A percentile compares a stretch with the other conserved stretches of the same genome.
Evolutionary conservation across 2,113 vertebrate genomes (phyloP).

Genomic region (Ictalurus punctatus): DNA sequence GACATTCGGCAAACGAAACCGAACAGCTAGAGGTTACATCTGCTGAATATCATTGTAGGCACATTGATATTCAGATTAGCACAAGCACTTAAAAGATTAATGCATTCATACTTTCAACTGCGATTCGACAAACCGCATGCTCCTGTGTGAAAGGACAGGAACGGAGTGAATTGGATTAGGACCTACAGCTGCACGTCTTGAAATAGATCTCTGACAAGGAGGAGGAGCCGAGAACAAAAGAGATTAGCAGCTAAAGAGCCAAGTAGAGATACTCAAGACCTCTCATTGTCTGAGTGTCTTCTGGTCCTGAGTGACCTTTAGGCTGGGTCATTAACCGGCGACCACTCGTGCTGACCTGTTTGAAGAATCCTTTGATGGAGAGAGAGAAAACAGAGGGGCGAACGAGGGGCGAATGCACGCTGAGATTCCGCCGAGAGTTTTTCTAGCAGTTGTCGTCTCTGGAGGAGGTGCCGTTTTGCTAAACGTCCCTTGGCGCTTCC

Average conservation of each 20-base stretch:
- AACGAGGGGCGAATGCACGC: neutral
- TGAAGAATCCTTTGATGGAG: neutral
- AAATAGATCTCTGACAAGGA: slow-evolving; percentile 30
- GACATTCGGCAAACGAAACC: neutral
- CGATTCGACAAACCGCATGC: slow-evolving; percentile 19
- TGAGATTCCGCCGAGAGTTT: neutral
- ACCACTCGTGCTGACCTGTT: slow-evolving; percentile 18
- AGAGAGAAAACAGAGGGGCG: neutral
- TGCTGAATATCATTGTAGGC: neutral
- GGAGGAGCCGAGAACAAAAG: slow-evolving; percentile 40
- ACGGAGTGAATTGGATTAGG: slow-evolving; percentile 42
- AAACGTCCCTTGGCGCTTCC: neutral
- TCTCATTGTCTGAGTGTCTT: slow-evolving; percentile 28
- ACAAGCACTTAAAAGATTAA: slow-evolving; percentile 23
- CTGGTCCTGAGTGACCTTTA: slow-evolving; percentile 40
- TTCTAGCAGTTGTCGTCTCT: slow-evolving; percentile 20
- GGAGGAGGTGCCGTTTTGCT: slow-evolving; percentile 42
- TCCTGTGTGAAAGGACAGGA: slow-evolving; percentile 31
- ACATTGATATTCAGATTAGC: slow-evolving; percentile 18
- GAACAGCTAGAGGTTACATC: neutral
- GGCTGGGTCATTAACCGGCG: slow-evolving; percentile 39
- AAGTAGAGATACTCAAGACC: slow-evolving; percentile 45
- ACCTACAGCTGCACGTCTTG: slow-evolving; percentile 47
- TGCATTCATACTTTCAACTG: slow-evolving; percentile 15
- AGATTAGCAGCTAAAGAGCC: slow-evolving; percentile 48